Percentiles rank a stretch among this genome's conserved stretches.
phyloP scores from a whole-genome alignment of 2,797 vertebrate genomes.

The Rhincodon typus region DNA sequence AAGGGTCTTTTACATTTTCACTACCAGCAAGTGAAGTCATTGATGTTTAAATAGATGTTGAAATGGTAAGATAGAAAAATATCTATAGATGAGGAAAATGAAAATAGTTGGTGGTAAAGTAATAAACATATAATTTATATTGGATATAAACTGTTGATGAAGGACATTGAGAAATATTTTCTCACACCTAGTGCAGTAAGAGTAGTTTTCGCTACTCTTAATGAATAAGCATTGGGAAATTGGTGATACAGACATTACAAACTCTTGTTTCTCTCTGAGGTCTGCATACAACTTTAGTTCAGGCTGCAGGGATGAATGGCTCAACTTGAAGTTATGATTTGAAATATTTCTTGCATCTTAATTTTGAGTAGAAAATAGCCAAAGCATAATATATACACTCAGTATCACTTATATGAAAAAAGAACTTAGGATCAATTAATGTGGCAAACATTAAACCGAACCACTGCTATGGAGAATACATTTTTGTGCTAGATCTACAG shows the following conservation, averaged over 20 bases:
- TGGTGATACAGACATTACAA: neutral
- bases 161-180: neutral
- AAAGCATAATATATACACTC: neutral
- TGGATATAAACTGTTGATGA: neutral
- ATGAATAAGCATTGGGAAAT: neutral
- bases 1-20: neutral
- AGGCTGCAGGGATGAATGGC: neutral
- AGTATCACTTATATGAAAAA: neutral
- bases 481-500: neutral
- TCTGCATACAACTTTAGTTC: neutral
- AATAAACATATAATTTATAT: neutral
- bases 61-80: neutral
- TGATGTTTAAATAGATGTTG: neutral
- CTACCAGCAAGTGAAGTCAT: neutral
- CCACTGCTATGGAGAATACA: neutral
- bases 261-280: neutral
- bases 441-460: neutral
- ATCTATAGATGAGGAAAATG: neutral
- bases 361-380: neutral
- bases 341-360: neutral
- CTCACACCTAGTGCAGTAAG: neutral
- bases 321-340: neutral
- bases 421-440: neutral
- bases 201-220: neutral
- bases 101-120: neutral